Evolutionary conservation across 2,797 vertebrate species (phyloP), one percentile per base, ranked within the genome.

Genomic region (Balearica regulorum): DNA sequence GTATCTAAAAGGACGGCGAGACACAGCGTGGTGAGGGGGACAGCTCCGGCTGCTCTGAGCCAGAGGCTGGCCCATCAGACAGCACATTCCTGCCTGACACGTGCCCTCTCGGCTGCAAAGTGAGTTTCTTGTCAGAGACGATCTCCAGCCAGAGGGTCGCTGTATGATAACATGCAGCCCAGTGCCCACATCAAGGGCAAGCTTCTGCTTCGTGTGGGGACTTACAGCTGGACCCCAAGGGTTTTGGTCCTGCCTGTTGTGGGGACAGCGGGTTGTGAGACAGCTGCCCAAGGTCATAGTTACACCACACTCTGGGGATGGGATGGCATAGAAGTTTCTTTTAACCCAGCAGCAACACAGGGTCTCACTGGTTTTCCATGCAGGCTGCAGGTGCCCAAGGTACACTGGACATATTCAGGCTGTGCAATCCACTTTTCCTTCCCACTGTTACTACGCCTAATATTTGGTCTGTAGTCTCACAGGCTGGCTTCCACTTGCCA

Each of bases 91-190:
- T 89, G 48, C 43, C 72, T 90, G 93, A 31, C 70, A 61, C 1
- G 0, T 0, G 0, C 43, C 44, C 62, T 75, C 53, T 61, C 0
- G 0, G 53, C 65, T 92, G 37, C 31, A 62, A 83, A 87, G 37
- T 15, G 73, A 41, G 43, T 73, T 87, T 93, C 48, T 83, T 68
- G 61, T 76, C 7, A 0, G 75, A 86, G 53, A 85, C 5, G 7
- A 75, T 53, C 31, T 60, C n/a, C 78, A 77, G 62, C 18, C n/a
- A 73, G 53, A 29, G 29, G 18, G 55, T 44, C 5, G 1, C 48
- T 53, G 37, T 35, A 8, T 26, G 84, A 64, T 46, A 61, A 82
- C 9, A 7, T 2, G 3, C 25, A 64, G 66, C 31, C 58, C 54
- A 13, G 51, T 53, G 55, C 57, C 44, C 53, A 14, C 61, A 43